Percentiles rank a stretch among this genome's conserved stretches.
These are phyloP conservation scores for Ectemnius cavifrons DNA, from an alignment of 2,888 invertebrate species.

Conservation along the genomic window DNA sequence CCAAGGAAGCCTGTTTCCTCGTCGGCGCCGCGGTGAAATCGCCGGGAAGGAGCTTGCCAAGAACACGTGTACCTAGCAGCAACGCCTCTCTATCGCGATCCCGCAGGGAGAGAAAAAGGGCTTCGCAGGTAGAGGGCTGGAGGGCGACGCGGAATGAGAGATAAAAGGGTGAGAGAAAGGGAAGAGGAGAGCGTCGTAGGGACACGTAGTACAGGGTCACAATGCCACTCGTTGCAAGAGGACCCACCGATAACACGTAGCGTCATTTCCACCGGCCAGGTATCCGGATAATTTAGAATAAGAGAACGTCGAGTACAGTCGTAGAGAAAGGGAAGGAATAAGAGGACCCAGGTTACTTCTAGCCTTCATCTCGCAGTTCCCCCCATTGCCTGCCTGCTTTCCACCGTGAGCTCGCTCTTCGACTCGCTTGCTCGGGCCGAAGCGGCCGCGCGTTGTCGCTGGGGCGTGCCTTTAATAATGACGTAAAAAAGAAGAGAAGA, in stretches of 20 bases:
- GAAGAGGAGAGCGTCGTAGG: slow-evolving; percentile 19
- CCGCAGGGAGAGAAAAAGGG: not conserved
- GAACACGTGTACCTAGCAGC: not conserved
- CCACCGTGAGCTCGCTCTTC: slow-evolving; percentile 6
- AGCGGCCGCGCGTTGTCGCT: slow-evolving; percentile 42
- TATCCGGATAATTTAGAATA: slow-evolving; percentile 59
- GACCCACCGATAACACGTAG: slow-evolving; percentile 55
- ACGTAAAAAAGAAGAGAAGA: slow-evolving; percentile 61
- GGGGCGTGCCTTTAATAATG: slow-evolving; percentile 61
- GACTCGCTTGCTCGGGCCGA: slow-evolving; percentile 25
- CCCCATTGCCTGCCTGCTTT: not conserved
- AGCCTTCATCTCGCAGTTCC: not conserved
- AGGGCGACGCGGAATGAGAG: not conserved
- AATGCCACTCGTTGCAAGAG: slow-evolving; percentile 42
- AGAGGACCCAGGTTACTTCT: not conserved
- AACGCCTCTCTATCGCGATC: not conserved
- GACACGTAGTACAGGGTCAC: slow-evolving; percentile 52
- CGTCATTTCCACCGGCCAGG: slow-evolving; percentile 56
- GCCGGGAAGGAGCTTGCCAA: not conserved
- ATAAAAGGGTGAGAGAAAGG: not conserved
- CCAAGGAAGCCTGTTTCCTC: not conserved
- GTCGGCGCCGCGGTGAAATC: not conserved
- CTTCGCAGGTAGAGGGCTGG: slow-evolving; percentile 15
- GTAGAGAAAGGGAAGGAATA: slow-evolving; percentile 1
- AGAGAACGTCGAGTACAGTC: slow-evolving; percentile 35